Evolutionary conservation across 2,113 vertebrate species (phyloP), one percentile per base, ranked within the genome.

Genomic region (Petroica traversi): DNA sequence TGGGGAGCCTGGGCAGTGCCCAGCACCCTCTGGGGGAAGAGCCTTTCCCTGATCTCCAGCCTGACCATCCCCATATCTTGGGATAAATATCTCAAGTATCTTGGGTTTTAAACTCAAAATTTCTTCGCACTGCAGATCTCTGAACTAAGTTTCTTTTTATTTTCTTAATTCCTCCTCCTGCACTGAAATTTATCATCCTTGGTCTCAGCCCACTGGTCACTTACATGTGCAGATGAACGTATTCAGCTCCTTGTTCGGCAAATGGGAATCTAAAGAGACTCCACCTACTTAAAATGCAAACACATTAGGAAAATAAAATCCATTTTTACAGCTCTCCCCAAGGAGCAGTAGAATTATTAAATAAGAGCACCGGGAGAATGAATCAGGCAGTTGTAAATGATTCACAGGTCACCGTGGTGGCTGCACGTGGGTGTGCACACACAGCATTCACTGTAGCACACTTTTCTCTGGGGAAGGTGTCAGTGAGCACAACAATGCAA

Each of bases 231-330:
- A n/a, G n/a, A n/a, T n/a, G n/a, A n/a, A n/a, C n/a, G n/a, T n/a
- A n/a, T n/a, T n/a, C n/a, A n/a, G n/a, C n/a, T n/a, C n/a, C 49
- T 64, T 57, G 90, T 76, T 69, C 79, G 49, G 67, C 49, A 88
- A 93, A 83, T 6, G 34, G 45, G 43, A 87, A 79, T 45, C 85
- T 75, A 75, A 78, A 78, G 64, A 75, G 73, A 55, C 40, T 72
- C 68, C 14, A 71, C 61, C 49, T 61, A 89, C 45, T 91, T 84
- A 63, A 89, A 89, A 95, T 82, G 71, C 84, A 90, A 92, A 33
- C 24, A 41, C 59, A 31, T 88, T 43, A 96, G 82, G 55, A 94
- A 95, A 96, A 91, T 48, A 89, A 88, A 88, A 88, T 34, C 81
- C 34, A 11, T 83, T 88, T 92, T 76, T 68, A 61, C 11, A 62